Evolutionary conservation across 2,113 vertebrate species (phyloP), one percentile per base, ranked within the genome.

Genomic region (Sapayoa aenigma): DNA sequence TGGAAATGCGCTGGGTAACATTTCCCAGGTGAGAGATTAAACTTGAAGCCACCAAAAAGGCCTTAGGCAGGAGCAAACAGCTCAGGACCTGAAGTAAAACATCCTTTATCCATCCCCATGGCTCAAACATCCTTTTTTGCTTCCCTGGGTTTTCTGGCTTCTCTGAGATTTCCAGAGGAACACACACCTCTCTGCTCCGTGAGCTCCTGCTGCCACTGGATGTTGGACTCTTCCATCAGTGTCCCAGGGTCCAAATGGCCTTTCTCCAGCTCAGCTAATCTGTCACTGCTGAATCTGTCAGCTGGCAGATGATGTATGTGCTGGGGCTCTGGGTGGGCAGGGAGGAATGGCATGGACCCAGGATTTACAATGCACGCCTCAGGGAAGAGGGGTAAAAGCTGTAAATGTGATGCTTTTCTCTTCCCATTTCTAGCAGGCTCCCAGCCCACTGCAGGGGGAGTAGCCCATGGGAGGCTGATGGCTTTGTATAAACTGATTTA

Each of bases 181-280:
- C 65, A 23, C 17, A 1, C 71, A 46, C 44, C 60, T 83, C 72
- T 12, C 53, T 46, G 79, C 69, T 74, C 58, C 1, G 0, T 30
- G 59, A 9, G 4, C 59, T 90, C 41, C 89, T 42, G 46, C 72
- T 14, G 18, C 49, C 0, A n/a, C n/a, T n/a, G 2, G 59, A 42
- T 28, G 12, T 60, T 78, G 46, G 76, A 25, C 30, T 39, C 47
- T 89, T 20, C 65, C 4, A 0, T 42, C 91, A 73, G 52, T 41
- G n/a, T 82, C 63, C 62, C 15, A 0, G 72, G 72, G 28, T 59
- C 94, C 91, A 95, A 93, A 82, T 94, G 94, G 95, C 95, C 93
- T 92, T 81, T 68, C 63, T 96, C 95, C 96, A 97, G 85, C 82
- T 90, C 82, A 76, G 28, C 77, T 95, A 66, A 90, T 93, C 94